Conservation (phyloP, 1,140 invertebrate species). For the Pachypeltis micranthus region DNA sequence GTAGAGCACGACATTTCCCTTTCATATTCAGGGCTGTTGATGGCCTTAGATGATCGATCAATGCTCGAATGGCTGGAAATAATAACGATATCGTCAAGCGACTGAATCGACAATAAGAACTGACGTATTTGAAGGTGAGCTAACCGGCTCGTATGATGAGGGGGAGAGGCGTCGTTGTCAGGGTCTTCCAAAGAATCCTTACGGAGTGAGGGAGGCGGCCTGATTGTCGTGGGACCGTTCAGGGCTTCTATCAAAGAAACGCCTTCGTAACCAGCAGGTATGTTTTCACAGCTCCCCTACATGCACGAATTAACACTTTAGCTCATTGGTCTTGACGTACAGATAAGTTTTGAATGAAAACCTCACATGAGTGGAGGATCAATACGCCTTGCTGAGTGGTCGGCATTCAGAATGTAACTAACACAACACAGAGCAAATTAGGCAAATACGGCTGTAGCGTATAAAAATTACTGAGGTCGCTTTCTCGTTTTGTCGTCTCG, state of each 20-base stretch:
- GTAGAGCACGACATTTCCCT: slow-evolving; percentile 18
- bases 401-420: slow-evolving; percentile 9
- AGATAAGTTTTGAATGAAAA: too few relatives aligned
- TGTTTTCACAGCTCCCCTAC: slow-evolving; percentile 52
- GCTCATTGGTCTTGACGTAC: too few relatives aligned
- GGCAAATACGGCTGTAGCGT: not conserved
- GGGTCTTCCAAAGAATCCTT: slow-evolving; percentile 40
- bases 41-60: slow-evolving; percentile 21
- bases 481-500: too few relatives aligned
- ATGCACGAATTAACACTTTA: too few relatives aligned
- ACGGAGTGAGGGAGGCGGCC: slow-evolving; percentile 38
- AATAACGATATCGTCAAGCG: too few relatives aligned
- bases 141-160: slow-evolving; percentile 23
- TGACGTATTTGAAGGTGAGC: too few relatives aligned
- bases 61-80: slow-evolving; percentile 20
- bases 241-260: slow-evolving; percentile 94
- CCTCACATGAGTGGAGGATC: too few relatives aligned
- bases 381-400: too few relatives aligned
- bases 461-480: too few relatives aligned
- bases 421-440: not conserved
- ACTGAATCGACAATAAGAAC: too few relatives aligned
- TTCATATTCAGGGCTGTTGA: slow-evolving; percentile 23
- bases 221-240: slow-evolving; percentile 74
- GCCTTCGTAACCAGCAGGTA: slow-evolving; percentile 86
- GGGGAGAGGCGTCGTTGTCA: slow-evolving; percentile 41